Base-by-base conservation (phyloP, 2,888 invertebrate genomes). In the Eupithecia centaureata region DNA sequence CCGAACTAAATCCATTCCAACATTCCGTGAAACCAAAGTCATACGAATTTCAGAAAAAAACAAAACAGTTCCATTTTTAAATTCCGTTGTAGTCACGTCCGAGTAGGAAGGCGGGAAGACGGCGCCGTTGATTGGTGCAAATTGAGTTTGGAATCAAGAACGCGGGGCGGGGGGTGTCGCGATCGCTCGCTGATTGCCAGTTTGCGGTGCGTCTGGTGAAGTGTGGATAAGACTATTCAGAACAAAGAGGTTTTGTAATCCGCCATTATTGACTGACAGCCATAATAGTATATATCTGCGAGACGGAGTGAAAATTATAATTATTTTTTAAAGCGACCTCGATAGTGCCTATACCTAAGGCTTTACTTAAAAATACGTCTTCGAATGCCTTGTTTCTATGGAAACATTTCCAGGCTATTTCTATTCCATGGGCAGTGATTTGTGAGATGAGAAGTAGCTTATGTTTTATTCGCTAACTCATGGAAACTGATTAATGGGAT, bases 171-270 rank as follows among this genome's bases (percentile, higher is more conserved):
- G 76, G 74, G 77, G 92, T 91, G 92, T 91, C 89, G 91, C 92
- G 92, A 93, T 93, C 91, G 91, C 84, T 91, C 88, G 88, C 92
- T 92, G 92, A 92, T 93, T 92, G 92, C 92, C 90, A 90, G 92
- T 91, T 92, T 92, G 92, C 82, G 92, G 92, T 89, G 77, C 90
- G 91, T 83, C 74, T 73, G 77, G 69, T 32, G 25, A 76, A 78
- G 5, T 70, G 35, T 61, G 70, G 74, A 74, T 65, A 74, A 1
- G 61, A 61, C 10, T 63, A 38, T 57, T 62, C 25, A 54, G 22
- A 15, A 12, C 5, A 51, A 25, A 18, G 7, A 18, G 5, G 5
- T 42, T 18, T 42, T 18, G 18, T 8, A 5, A 7, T n/a, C n/a
- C n/a, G n/a, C n/a, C n/a, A n/a, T n/a, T n/a, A n/a, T n/a, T n/a